phyloP scores from a whole-genome alignment of 2,113 vertebrate species.

The Calyptomena viridis region DNA sequence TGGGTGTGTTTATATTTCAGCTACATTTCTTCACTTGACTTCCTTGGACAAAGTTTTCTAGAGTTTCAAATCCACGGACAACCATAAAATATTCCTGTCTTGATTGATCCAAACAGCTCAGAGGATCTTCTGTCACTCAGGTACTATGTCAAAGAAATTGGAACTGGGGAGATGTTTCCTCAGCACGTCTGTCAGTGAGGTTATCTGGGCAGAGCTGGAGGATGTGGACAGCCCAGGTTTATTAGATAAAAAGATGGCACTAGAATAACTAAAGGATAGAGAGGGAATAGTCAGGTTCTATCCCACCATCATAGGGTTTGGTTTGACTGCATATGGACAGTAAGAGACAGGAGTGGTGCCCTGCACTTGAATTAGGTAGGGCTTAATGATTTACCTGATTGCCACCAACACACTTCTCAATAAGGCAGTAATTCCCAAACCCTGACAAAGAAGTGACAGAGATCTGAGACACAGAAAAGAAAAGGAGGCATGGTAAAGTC shows the following conservation, averaged over 20 bases:
- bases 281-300: background rate
- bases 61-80: background rate
- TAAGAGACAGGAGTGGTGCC: background rate
- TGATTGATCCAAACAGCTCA: background rate
- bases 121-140: background rate
- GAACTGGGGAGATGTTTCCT: background rate
- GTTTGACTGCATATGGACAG: background rate
- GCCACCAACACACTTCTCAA: background rate
- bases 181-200: background rate
- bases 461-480: background rate
- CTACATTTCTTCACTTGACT: background rate
- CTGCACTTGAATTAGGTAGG: background rate
- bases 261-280: background rate
- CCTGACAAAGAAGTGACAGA: background rate
- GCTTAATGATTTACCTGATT: background rate
- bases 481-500: background rate
- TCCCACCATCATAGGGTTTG: background rate
- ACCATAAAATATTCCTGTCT: background rate
- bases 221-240: background rate
- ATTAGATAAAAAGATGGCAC: background rate
- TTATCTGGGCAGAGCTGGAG: background rate
- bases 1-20: background rate
- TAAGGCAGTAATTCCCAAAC: background rate
- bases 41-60: background rate
- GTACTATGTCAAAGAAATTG: background rate